These are phyloP conservation scores for Glyphotaelius pellucidus DNA, from an alignment of 2,888 invertebrate genomes.

Conservation along the genomic window DNA sequence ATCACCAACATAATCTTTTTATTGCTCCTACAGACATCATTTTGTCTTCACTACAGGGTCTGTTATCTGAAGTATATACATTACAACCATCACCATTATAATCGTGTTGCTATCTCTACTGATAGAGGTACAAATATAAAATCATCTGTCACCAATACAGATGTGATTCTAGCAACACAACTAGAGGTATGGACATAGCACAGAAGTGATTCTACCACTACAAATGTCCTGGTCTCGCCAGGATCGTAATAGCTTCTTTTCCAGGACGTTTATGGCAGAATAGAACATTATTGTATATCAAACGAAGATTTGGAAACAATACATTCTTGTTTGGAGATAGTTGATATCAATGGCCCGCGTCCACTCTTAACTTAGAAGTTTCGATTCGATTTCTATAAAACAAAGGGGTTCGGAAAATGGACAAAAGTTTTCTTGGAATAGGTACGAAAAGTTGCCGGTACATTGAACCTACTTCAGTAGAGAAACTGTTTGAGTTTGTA, in stretches of 20 bases:
- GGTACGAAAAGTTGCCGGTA: neutral
- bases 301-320: conserved; percentile 38
- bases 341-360: conserved; percentile 31
- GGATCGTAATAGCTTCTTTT: neutral
- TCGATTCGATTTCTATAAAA: conserved; percentile 11
- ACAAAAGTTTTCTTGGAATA: neutral
- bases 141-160: neutral
- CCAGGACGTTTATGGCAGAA: conserved; percentile 14
- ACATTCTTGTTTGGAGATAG: conserved; percentile 33
- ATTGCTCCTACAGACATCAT: neutral
- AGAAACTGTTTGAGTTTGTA: neutral
- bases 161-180: neutral
- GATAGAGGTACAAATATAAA: neutral
- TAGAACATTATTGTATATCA: conserved; percentile 20
- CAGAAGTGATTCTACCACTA: neutral
- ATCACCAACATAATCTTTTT: neutral
- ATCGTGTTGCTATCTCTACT: too few relatives aligned
- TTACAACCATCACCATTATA: too few relatives aligned
- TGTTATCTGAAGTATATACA: too few relatives aligned
- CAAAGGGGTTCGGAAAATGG: neutral
- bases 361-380: conserved; percentile 33
- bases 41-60: too few relatives aligned
- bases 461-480: neutral
- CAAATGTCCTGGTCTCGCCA: neutral
- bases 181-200: neutral